A percentile compares a stretch with the other conserved stretches of the same genome.
phyloP scores from a whole-genome alignment of 2,888 invertebrate genomes.

The Drosophila neotestacea region DNA sequence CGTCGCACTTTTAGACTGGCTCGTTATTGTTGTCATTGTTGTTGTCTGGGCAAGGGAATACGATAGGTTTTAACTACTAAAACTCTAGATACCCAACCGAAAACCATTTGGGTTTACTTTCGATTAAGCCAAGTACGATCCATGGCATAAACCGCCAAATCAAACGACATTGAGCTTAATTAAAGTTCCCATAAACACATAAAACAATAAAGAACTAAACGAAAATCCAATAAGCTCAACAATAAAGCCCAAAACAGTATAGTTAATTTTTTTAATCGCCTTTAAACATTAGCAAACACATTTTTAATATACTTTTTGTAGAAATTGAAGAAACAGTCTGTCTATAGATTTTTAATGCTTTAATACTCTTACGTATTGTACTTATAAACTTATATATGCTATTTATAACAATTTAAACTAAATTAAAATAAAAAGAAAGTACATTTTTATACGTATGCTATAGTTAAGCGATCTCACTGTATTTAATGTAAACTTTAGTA shows the following conservation, averaged over 20 bases:
- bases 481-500: no score
- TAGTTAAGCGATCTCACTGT: no score
- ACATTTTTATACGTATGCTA: no score
- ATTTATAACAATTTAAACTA: no score
- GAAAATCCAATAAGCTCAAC: conserved; percentile 19
- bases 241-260: conserved; percentile 22
- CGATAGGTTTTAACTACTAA: conserved; percentile 2
- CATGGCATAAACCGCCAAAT: conserved; percentile 12
- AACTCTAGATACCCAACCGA: conserved; percentile 6
- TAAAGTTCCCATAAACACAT: conserved; percentile 44
- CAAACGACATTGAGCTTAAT: conserved; percentile 33
- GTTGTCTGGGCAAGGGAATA: conserved; percentile 22
- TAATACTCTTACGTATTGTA: no score
- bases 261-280: conserved; percentile 25
- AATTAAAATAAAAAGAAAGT: no score
- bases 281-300: conserved; percentile 12
- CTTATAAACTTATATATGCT: no score
- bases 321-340: neutral
- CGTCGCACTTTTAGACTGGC: conserved; percentile 43
- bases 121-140: conserved; percentile 15
- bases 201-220: conserved; percentile 38
- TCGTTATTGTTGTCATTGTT: conserved; percentile 10
- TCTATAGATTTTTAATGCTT: neutral
- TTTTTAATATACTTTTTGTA: conserved; percentile 1
- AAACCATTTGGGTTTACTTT: conserved; percentile 18